phyloP scores from a whole-genome alignment of 2,888 invertebrate genomes.

The Drosophila flavopinicola region DNA sequence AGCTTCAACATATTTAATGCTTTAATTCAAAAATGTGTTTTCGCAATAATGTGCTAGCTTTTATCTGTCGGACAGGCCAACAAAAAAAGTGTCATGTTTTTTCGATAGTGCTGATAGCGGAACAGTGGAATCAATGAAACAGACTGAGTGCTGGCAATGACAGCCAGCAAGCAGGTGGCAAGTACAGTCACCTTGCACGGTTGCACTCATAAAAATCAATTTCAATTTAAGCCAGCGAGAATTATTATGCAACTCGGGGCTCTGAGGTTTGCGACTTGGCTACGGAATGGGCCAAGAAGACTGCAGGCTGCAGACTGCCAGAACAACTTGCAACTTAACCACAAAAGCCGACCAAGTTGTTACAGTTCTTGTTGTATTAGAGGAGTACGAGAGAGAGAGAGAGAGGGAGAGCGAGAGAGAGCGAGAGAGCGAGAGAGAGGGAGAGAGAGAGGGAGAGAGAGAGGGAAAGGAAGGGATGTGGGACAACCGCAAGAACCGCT shows the following conservation, averaged over 20 bases:
- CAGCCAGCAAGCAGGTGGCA: slow-evolving; percentile 9
- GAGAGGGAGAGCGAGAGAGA: not conserved
- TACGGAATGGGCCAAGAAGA: slow-evolving; percentile 11
- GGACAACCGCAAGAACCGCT: slow-evolving; percentile 70
- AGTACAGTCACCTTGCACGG: slow-evolving; percentile 42
- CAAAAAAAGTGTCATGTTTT: too few species aligned
- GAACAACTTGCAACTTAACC: slow-evolving; percentile 65
- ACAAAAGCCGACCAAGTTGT: slow-evolving; percentile 50
- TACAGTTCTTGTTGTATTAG: slow-evolving; percentile 19
- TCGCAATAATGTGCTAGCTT: too few species aligned
- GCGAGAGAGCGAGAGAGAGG: not conserved
- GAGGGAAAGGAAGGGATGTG: too few species aligned
- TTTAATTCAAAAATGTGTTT: too few species aligned
- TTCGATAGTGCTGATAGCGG: not conserved
- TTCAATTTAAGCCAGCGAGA: slow-evolving; percentile 59
- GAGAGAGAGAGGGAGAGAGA: not conserved
- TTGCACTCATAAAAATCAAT: slow-evolving; percentile 65
- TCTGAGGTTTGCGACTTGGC: slow-evolving; percentile 7
- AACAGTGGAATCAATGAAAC: slow-evolving; percentile 4
- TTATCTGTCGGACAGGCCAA: too few species aligned
- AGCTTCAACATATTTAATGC: too few species aligned
- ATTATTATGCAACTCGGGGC: slow-evolving; percentile 50
- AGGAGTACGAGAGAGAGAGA: slow-evolving; percentile 2
- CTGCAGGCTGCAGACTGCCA: slow-evolving; percentile 25
- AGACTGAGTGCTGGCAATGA: slow-evolving; percentile 34